Percentiles rank a stretch among this genome's conserved stretches.
Conservation (phyloP, 2,888 invertebrate species). For the Seladonia tumulorum region DNA sequence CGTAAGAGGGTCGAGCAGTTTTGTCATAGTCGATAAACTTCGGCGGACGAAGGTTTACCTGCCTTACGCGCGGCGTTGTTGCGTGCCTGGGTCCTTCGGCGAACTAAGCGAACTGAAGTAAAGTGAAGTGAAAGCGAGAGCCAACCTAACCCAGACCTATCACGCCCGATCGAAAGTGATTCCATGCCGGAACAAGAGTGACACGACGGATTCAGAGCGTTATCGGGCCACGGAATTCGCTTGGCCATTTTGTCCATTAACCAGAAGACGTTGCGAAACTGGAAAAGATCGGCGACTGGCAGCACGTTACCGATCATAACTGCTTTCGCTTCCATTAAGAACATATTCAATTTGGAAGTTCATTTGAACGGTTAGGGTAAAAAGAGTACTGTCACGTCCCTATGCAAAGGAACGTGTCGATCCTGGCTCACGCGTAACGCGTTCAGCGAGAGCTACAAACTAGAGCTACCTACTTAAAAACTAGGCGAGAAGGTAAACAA, state of each 20-base stretch:
- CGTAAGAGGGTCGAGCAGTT: not conserved
- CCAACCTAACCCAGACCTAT: constrained; percentile 23
- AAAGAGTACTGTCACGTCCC: too few species aligned
- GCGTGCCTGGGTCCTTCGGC: not conserved
- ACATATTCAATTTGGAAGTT: not conserved
- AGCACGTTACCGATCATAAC: too few species aligned
- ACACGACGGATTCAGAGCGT: constrained; percentile 48
- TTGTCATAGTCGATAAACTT: constrained; percentile 15
- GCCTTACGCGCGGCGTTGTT: not conserved
- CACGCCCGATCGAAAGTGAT: constrained; percentile 48
- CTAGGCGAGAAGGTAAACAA: too few species aligned
- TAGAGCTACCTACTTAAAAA: too few species aligned
- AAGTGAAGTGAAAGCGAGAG: constrained; percentile 35
- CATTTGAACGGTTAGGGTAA: not conserved
- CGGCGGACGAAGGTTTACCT: not conserved
- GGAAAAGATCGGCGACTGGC: not conserved
- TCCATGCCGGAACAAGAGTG: constrained; percentile 19
- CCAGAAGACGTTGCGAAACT: constrained; percentile 69
- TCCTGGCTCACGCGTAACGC: too few species aligned
- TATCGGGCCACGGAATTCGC: constrained; percentile 59
- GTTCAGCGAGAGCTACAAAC: too few species aligned
- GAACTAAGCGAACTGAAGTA: constrained; percentile 13
- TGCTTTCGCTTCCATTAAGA: not conserved
- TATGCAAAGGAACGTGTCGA: too few species aligned
- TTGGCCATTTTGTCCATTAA: constrained; percentile 61